Base-by-base conservation (phyloP, 2,797 vertebrate species). In the Caiman crocodilus region DNA sequence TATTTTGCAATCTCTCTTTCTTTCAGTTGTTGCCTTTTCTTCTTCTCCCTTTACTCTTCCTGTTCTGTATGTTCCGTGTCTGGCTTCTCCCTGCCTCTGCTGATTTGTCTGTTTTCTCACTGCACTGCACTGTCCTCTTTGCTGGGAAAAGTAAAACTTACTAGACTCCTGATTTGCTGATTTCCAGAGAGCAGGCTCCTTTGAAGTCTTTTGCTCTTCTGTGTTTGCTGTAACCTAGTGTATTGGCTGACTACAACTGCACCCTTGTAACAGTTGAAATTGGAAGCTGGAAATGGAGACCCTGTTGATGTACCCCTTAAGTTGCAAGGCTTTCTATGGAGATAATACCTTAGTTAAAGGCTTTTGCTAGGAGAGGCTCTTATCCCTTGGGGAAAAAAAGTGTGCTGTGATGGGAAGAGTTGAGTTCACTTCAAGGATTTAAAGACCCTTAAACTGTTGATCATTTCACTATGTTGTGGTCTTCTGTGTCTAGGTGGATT, bases 241-340 rank as follows among this genome's bases (percentile, higher is more conserved):
- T 57, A 59, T 75, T 78, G 21, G 42, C 14, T 50, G 11, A 12
- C n/a, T 20, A 74, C 18, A 82, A 8, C 18, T 23, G 17, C 60
- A 11, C 25, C 21, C 9, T 18, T 63, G 80, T 20, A 20, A 57
- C 20, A 7, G 75, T 79, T 59, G 60, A 55, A 76, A 11, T 50
- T 56, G 16, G 55, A 13, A 69, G 28, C 50, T 17, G 23, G 85
- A 28, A 12, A 17, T 2, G 71, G 13, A 35, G 12, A n/a, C 12
- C 10, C 30, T 59, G 83, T 21, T 2, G 3, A 16, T 63, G 16
- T 17, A 15, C 35, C 80, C 81, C 81, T 87, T 35, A 18, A 84
- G 63, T 23, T 85, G n/a, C 42, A 57, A 77, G 26, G 18, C 84
- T 92, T 91, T 76, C 6, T 73, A 91, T 12, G 83, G 88, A 60